Evolutionary conservation across 2,797 vertebrate species (phyloP).

Genomic region (Sebastes iracundus): DNA sequence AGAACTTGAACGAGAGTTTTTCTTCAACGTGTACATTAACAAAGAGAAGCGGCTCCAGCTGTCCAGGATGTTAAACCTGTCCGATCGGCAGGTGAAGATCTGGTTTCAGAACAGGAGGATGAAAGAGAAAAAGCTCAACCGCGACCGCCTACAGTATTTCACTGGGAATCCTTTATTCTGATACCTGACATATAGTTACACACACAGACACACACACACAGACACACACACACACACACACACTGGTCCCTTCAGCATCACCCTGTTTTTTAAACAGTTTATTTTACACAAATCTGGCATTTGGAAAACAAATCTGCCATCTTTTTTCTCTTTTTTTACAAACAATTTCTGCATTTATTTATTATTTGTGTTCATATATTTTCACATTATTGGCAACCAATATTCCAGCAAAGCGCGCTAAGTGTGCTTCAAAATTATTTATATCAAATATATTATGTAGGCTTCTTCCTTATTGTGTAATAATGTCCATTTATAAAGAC

Average conservation of each 20-base stretch:
- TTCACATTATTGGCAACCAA: conserved; percentile 52
- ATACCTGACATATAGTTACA: conserved; percentile 55
- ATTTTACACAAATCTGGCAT: conserved; percentile 21
- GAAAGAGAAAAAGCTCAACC: conserved; percentile 99
- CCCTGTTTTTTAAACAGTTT: not conserved
- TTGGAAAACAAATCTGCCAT: conserved; percentile 27
- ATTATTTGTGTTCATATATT: conserved; percentile 47
- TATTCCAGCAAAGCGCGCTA: conserved; percentile 30
- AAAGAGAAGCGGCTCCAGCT: conserved; percentile 98
- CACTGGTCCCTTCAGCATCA: conserved; percentile 1
- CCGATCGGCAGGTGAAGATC: conserved; percentile 99
- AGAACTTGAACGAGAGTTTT: conserved; percentile 99
- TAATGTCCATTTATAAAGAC: conserved; percentile 75
- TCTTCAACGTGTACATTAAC: conserved; percentile 99
- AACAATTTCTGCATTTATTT: conserved; percentile 66
- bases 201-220: conserved; percentile 29
- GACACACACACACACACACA: conserved; percentile 15
- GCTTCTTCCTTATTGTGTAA: conserved; percentile 49
- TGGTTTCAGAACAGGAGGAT: conserved; percentile 99
- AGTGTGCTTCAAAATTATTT: conserved; percentile 64
- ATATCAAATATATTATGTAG: conserved; percentile 49
- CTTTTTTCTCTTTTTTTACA: conserved; percentile 29
- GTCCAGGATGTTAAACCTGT: conserved; percentile 96
- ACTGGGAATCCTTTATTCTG: conserved; percentile 98
- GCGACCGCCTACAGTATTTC: conserved; percentile 98